These are phyloP conservation scores for Theristus sp. DNA, from an alignment of 2,888 invertebrate species.

Conservation along the genomic window DNA sequence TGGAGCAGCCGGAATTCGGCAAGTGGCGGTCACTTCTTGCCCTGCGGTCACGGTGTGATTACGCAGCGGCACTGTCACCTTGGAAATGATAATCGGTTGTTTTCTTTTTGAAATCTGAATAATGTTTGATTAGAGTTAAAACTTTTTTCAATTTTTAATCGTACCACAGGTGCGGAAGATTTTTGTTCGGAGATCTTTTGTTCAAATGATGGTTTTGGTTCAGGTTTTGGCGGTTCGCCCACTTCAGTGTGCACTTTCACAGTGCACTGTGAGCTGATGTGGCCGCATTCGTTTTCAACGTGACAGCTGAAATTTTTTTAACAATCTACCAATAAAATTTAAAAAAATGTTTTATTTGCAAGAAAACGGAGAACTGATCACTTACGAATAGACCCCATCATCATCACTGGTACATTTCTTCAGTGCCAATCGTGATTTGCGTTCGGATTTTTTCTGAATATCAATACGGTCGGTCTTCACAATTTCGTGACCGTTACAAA, in stretches of 20 bases:
- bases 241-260: conserved; percentile 2
- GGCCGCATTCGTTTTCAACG: conserved; percentile 31
- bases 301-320: conserved; percentile 33
- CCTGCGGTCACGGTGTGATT: conserved; percentile 5
- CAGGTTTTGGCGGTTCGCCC: neutral
- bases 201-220: neutral
- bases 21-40: conserved; percentile 5
- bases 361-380: too few relatives aligned
- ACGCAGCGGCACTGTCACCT: conserved; percentile 6
- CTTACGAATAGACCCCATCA: too few relatives aligned
- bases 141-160: neutral
- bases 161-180: neutral
- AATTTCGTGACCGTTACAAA: too few relatives aligned
- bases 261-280: conserved; percentile 12
- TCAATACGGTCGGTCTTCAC: too few relatives aligned
- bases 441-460: too few relatives aligned
- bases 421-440: too few relatives aligned
- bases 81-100: too few relatives aligned
- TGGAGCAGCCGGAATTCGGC: conserved; percentile 4
- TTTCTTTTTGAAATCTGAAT: too few relatives aligned
- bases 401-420: too few relatives aligned
- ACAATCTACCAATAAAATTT: too few relatives aligned
- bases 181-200: neutral
- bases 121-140: too few relatives aligned
- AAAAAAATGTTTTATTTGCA: too few relatives aligned